These are phyloP conservation scores for Dromaius novaehollandiae DNA, from an alignment of 2,113 vertebrate genomes.

Conservation along the genomic window DNA sequence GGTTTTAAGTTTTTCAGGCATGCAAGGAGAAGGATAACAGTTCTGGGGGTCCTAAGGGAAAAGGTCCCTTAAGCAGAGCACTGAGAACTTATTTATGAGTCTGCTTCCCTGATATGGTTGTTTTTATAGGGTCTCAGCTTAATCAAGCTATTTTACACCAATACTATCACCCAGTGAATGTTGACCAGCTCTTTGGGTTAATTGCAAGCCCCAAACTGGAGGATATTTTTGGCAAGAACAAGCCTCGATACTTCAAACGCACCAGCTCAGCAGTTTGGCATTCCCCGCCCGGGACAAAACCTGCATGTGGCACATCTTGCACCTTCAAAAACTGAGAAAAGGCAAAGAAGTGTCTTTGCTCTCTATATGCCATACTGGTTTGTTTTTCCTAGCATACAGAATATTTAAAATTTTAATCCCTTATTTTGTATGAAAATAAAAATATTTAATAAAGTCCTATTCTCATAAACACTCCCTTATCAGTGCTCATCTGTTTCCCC, in stretches of 20 bases:
- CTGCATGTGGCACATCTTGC: slow-evolving; percentile 24
- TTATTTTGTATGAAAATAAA: neutral
- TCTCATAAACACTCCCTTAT: fast-evolving
- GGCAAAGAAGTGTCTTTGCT: fast-evolving
- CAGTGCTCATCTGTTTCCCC: too few relatives aligned
- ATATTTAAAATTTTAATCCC: neutral
- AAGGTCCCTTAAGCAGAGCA: too few relatives aligned
- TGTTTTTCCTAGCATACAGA: neutral
- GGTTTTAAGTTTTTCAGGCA: fast-evolving
- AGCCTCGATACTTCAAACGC: slow-evolving; percentile 93
- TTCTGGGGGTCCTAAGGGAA: neutral
- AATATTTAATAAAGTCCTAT: neutral
- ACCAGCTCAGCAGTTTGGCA: slow-evolving; percentile 96
- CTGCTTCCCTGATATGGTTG: neutral
- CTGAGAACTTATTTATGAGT: too few relatives aligned
- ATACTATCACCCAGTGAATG: slow-evolving; percentile 85
- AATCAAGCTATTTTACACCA: slow-evolving; percentile 84
- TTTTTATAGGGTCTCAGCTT: slow-evolving; percentile 78
- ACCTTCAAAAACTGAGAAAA: slow-evolving; percentile 61
- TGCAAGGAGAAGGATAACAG: too few relatives aligned
- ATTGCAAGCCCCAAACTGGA: slow-evolving; percentile 85
- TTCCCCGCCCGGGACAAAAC: slow-evolving; percentile 75
- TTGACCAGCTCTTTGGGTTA: slow-evolving; percentile 79
- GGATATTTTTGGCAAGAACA: slow-evolving; percentile 91
- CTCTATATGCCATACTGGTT: fast-evolving